Conservation (phyloP, 1,140 invertebrate genomes). For the Gonioctena quinquepunctata region DNA sequence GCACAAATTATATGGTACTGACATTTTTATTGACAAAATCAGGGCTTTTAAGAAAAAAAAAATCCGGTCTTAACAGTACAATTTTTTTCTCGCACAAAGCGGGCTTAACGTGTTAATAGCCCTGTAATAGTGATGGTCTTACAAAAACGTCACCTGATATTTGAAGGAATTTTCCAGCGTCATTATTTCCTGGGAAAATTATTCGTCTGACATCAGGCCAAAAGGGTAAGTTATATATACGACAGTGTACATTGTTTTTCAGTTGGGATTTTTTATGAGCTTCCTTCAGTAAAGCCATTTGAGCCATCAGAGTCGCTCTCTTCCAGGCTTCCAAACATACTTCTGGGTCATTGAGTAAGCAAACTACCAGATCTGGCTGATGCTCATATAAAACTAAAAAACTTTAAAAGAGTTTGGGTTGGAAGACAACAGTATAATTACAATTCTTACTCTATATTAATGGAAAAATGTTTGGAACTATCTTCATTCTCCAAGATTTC, state of each 20-base stretch:
- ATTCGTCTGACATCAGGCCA: conserved; percentile 64
- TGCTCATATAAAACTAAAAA: conserved; percentile 67
- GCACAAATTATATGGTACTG: no score
- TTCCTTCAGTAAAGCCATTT: conserved; percentile 61
- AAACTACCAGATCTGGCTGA: conserved; percentile 61
- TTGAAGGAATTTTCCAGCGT: conserved; percentile 70
- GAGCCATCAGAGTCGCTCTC: conserved; percentile 63
- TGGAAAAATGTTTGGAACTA: conserved; percentile 52
- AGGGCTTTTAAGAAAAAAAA: no score
- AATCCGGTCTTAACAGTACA: no score
- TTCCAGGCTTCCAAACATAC: conserved; percentile 66
- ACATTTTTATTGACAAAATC: no score
- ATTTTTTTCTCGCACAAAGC: no score
- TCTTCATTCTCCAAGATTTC: conserved; percentile 55
- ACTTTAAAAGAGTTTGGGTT: conserved; percentile 54
- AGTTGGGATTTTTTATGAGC: conserved; percentile 52
- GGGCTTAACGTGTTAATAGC: no score
- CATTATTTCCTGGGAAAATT: conserved; percentile 67
- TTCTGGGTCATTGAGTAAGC: conserved; percentile 62
- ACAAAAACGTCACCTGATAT: conserved; percentile 58
- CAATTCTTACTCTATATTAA: conserved; percentile 58
- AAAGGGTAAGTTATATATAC: conserved; percentile 63
- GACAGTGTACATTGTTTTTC: conserved; percentile 70
- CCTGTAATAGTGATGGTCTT: no score
- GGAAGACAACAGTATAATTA: conserved; percentile 10